Evolutionary conservation across 2,113 vertebrate genomes (phyloP).

Genomic region (Calypte anna): DNA sequence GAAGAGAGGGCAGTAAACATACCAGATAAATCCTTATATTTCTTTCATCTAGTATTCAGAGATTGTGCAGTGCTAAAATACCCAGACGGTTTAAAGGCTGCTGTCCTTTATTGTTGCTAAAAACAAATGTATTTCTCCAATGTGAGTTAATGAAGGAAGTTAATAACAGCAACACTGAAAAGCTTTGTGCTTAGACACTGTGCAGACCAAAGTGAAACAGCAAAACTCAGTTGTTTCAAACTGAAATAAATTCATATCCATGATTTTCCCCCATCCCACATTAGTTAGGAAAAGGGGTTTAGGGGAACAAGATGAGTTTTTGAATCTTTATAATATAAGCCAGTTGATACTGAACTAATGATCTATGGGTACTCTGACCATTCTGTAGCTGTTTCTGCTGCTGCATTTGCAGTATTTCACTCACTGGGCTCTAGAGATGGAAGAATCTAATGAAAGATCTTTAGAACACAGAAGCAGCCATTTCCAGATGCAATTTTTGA

Average conservation of each 20-base stretch:
- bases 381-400: constrained; percentile 57
- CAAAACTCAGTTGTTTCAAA: constrained; percentile 29
- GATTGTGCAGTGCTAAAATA: constrained; percentile 72
- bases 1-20: constrained; percentile 69
- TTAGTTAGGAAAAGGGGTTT: constrained; percentile 21
- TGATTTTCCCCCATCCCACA: constrained; percentile 10
- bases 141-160: constrained; percentile 77
- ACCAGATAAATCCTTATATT: constrained; percentile 67
- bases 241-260: constrained; percentile 31
- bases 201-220: neutral
- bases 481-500: constrained; percentile 50
- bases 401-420: constrained; percentile 8
- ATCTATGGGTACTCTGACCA: constrained; percentile 3
- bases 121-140: constrained; percentile 70
- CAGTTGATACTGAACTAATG: neutral
- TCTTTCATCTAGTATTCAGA: constrained; percentile 66
- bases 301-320: constrained; percentile 32
- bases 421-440: neutral
- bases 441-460: constrained; percentile 37
- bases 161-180: constrained; percentile 60
- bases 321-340: constrained; percentile 21
- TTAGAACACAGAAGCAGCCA: constrained; percentile 40
- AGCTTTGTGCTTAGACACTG: constrained; percentile 56
- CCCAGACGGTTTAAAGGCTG: constrained; percentile 75
- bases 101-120: constrained; percentile 71